Evolutionary conservation across 2,888 invertebrate genomes (phyloP).

Genomic region (Temnothorax unifasciatus): DNA sequence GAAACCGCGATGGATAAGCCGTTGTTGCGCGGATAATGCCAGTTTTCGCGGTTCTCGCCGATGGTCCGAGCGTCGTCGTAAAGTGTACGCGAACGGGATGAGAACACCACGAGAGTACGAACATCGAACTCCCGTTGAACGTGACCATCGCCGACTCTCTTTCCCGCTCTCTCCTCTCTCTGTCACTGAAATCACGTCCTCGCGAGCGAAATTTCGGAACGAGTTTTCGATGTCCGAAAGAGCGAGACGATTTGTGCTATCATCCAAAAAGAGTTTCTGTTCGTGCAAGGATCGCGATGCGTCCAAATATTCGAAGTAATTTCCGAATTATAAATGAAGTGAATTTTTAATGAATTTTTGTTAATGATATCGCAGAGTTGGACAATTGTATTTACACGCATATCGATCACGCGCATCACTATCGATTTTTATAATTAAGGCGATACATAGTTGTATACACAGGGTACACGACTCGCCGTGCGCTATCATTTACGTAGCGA

Average conservation of each 20-base stretch:
- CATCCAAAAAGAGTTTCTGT: background rate
- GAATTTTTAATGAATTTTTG: conserved; percentile 12
- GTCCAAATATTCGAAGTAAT: conserved; percentile 7
- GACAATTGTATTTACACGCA: too few relatives aligned
- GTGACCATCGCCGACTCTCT: conserved; percentile 32
- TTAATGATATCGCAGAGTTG: background rate
- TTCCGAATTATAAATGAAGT: background rate
- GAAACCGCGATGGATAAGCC: conserved; percentile 26
- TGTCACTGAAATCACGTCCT: conserved; percentile 32
- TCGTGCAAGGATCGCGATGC: background rate
- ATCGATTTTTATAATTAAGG: too few relatives aligned
- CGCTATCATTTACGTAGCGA: background rate
- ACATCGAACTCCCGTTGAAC: conserved; percentile 37
- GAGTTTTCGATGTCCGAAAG: conserved; percentile 24
- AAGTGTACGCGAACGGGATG: conserved; percentile 34
- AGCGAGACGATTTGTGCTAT: conserved; percentile 21
- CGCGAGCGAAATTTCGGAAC: conserved; percentile 26
- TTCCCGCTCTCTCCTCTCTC: background rate
- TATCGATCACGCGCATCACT: too few relatives aligned
- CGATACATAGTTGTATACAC: background rate
- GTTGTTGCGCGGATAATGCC: conserved; percentile 34
- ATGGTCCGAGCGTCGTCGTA: conserved; percentile 37
- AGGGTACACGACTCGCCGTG: background rate
- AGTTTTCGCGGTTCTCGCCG: conserved; percentile 23
- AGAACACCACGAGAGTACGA: conserved; percentile 6